phyloP scores from a whole-genome alignment of 2,888 invertebrate genomes.

The Cataglyphis altisquamis region DNA sequence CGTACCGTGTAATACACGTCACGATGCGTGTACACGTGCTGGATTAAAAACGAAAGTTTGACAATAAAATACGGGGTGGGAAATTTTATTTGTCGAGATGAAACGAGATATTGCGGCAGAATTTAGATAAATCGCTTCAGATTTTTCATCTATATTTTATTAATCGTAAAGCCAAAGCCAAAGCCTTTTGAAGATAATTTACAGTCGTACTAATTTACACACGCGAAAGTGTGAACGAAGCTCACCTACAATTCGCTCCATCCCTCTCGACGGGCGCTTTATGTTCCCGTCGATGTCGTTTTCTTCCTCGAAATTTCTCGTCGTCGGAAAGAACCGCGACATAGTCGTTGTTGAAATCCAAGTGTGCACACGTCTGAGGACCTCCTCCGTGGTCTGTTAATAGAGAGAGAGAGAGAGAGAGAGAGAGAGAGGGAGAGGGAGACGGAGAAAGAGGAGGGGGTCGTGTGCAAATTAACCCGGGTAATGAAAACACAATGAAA shows the following conservation, averaged over 20 bases:
- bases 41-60: background rate
- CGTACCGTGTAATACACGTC: background rate
- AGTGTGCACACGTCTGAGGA: slow-evolving; percentile 74
- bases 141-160: background rate
- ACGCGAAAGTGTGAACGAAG: background rate
- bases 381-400: slow-evolving; percentile 76
- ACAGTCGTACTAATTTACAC: background rate
- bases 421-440: slow-evolving; percentile 75
- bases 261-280: background rate
- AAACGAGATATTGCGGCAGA: background rate
- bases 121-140: background rate
- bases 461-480: slow-evolving; percentile 83
- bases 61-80: background rate
- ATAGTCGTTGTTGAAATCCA: slow-evolving; percentile 58
- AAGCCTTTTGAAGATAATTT: background rate
- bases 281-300: background rate
- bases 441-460: slow-evolving; percentile 73
- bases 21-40: background rate
- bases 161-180: background rate
- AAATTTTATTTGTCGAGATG: background rate
- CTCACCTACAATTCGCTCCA: background rate
- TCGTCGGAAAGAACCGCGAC: slow-evolving; percentile 59
- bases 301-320: slow-evolving; percentile 51
- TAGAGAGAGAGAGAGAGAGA: slow-evolving; percentile 73
- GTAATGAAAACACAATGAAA: slow-evolving; percentile 86